A percentile compares a stretch with the other conserved stretches of the same genome.
Evolutionary conservation across 2,888 invertebrate species (phyloP).

Genomic region (Sesia bembeciformis): DNA sequence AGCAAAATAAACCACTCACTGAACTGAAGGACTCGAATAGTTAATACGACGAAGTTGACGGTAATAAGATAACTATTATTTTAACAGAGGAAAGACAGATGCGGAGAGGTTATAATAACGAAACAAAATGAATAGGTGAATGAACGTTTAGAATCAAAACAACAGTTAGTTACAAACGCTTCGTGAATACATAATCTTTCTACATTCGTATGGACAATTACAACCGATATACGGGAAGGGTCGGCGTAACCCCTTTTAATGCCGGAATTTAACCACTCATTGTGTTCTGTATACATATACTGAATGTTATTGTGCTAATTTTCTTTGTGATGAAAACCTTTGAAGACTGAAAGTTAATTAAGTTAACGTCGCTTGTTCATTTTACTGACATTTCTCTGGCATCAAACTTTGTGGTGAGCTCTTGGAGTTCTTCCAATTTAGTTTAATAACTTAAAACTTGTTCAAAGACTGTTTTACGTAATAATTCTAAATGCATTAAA

Average conservation of each 20-base stretch:
- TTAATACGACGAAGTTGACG: too few species aligned
- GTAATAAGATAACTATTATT: too few species aligned
- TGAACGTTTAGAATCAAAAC: slow-evolving; percentile 1
- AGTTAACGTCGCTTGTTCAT: neutral
- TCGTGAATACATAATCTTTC: slow-evolving; percentile 13
- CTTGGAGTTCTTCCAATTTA: slow-evolving; percentile 4
- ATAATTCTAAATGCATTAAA: neutral
- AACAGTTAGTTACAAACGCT: slow-evolving; percentile 7
- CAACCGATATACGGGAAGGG: slow-evolving; percentile 26
- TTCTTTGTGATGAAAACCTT: neutral
- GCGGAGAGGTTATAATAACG: too few species aligned
- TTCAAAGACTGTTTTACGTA: too few species aligned
- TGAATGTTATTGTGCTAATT: neutral
- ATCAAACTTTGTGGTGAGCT: neutral
- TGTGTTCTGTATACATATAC: neutral
- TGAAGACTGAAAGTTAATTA: neutral
- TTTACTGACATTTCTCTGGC: neutral
- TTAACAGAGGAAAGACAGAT: too few species aligned
- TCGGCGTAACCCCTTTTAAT: slow-evolving; percentile 7
- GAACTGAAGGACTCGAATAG: too few species aligned
- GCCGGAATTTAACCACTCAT: neutral
- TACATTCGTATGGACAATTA: slow-evolving; percentile 16
- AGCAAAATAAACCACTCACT: too few species aligned
- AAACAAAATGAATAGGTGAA: neutral
- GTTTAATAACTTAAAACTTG: neutral